Base-by-base conservation (phyloP, 2,797 vertebrate genomes). In the Sebastes wilsoni region DNA sequence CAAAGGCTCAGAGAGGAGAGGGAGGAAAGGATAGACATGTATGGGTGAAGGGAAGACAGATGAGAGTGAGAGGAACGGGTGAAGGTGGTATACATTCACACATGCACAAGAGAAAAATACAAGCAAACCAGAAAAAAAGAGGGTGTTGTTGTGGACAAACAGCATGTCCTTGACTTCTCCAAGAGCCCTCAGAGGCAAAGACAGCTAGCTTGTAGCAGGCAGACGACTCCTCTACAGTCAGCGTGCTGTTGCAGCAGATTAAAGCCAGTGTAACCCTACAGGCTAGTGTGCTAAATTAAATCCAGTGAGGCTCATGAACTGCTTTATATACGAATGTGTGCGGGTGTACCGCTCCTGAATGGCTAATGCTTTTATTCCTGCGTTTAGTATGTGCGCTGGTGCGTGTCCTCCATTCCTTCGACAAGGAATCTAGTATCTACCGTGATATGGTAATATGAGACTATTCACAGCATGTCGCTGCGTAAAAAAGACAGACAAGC, bases 221-320 rank as follows among this genome's bases (percentile, higher is more conserved):
- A 64, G 64, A 65, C n/a, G 9, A 64, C 75, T 77, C 60, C 22
- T 49, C 69, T 56, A 49, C 61, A 62, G 75, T 73, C 58, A 55
- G 36, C 0, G 4, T 0, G 42, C 49, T 70, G 68, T 42, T 70
- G 65, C 56, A 52, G 76, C 76, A 76, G 60, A 87, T 80, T 87
- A 76, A 80, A 85, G 83, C 61, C 12, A n/a, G 49, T 34, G 72
- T 79, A 81, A 76, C 42, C 74, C 87, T 69, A 86, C 73, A 66
- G 80, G 80, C 81, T 58, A 69, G 32, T 59, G 73, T 23, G 34
- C 81, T 64, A 75, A 72, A 80, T 82, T 62, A 80, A 83, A 87
- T 75, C 75, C 75, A 79, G 79, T 4, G 62, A 72, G 69, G 46
- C 59, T 77, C 65, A 56, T 64, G 62, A 58, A 72, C 46, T 71